phyloP scores from a whole-genome alignment of 2,888 invertebrate genomes.

The Spodoptera picta region DNA sequence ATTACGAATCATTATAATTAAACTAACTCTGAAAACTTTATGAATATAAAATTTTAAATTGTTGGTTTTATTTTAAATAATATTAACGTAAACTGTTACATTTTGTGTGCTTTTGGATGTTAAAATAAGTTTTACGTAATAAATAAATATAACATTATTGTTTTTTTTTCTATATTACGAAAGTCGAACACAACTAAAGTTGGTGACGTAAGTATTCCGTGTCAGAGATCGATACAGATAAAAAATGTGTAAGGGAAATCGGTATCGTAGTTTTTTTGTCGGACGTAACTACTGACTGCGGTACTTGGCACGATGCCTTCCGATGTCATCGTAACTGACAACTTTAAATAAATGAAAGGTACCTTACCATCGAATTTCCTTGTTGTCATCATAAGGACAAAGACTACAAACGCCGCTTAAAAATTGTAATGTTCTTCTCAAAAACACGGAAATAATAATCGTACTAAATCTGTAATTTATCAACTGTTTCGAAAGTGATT shows the following conservation, averaged over 20 bases:
- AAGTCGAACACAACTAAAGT: conserved; percentile 26
- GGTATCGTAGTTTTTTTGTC: conserved; percentile 10
- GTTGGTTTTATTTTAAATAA: conserved; percentile 2
- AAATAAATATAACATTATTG: conserved; percentile 5
- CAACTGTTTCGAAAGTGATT: too few relatives aligned
- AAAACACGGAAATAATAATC: too few relatives aligned
- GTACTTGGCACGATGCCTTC: conserved; percentile 5
- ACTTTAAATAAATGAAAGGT: conserved; percentile 34
- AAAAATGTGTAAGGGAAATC: conserved; percentile 35
- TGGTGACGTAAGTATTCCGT: conserved; percentile 31
- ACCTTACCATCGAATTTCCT: conserved; percentile 27
- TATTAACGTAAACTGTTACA: neutral
- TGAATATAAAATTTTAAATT: conserved; percentile 4
- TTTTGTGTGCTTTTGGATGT: neutral
- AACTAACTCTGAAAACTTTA: neutral
- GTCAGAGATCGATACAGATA: conserved; percentile 13
- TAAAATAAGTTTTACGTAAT: conserved; percentile 12
- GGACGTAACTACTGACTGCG: neutral
- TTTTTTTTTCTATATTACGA: conserved; percentile 19
- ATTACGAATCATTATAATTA: conserved; percentile 23
- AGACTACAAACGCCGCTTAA: too few relatives aligned
- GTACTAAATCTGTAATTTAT: too few relatives aligned
- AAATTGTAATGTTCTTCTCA: too few relatives aligned
- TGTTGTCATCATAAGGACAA: conserved; percentile 22
- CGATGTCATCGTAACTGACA: conserved; percentile 17